Percentiles rank a stretch among this genome's conserved stretches.
phyloP scores from a whole-genome alignment of 1,140 invertebrate genomes.

The Saxidomus purpurata region DNA sequence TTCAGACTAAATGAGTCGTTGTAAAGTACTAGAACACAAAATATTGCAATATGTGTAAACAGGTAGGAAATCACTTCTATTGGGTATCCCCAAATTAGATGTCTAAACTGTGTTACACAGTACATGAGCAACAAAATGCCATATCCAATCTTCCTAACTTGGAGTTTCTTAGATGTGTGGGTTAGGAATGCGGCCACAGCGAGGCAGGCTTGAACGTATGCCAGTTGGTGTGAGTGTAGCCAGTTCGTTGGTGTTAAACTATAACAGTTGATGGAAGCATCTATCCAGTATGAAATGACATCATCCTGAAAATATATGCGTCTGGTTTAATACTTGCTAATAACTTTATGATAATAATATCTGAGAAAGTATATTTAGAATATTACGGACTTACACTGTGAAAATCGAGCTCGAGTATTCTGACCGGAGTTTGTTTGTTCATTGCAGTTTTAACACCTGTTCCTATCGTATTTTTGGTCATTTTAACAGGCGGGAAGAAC shows the following conservation, averaged over 20 bases:
- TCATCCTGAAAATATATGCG: neutral
- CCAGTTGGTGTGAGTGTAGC: neutral
- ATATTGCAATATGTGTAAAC: neutral
- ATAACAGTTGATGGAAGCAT: neutral
- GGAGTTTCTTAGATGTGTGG: neutral
- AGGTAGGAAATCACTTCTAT: neutral
- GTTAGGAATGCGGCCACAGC: neutral
- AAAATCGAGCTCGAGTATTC: too few relatives aligned
- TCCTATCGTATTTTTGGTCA: too few relatives aligned
- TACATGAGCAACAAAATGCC: neutral
- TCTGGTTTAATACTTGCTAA: too few relatives aligned
- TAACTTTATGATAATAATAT: too few relatives aligned
- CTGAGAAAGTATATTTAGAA: too few relatives aligned
- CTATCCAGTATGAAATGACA: neutral
- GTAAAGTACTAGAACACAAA: neutral
- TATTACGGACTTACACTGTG: too few relatives aligned
- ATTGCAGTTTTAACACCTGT: too few relatives aligned
- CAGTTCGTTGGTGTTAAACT: neutral
- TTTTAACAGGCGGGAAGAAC: too few relatives aligned
- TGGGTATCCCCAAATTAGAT: neutral
- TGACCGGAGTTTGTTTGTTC: too few relatives aligned
- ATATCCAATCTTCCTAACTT: constrained; percentile 1
- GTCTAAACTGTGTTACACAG: neutral
- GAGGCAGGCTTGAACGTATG: neutral
- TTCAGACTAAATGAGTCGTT: neutral